Evolutionary conservation across 2,113 vertebrate genomes (phyloP), one percentile per base, ranked within the genome.

Genomic region (Etheostoma cragini): DNA sequence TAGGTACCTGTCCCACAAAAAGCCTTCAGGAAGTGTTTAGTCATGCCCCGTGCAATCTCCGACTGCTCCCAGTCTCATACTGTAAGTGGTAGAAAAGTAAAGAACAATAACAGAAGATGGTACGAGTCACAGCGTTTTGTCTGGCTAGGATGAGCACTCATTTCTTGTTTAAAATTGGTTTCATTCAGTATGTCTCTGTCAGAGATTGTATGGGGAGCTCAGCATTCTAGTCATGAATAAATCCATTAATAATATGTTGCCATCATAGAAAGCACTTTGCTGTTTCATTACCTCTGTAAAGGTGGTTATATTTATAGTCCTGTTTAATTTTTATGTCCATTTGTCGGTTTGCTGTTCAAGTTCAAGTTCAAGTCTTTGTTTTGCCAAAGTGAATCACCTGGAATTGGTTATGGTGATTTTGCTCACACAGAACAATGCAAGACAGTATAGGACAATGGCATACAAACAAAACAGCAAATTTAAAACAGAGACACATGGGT

Each of bases 1-100:
- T 65, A 63, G 38, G 38, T 17, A 78, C 65, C 35, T 72, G 67
- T 86, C 52, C 4, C 64, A 76, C 57, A 68, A 81, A 89, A 79
- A 69, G 61, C 60, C 64, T 54, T 45, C 49, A 67, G 22, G 45
- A 71, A 42, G 57, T 70, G 69, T 71, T 83, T 45, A 46, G 47
- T 21, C 52, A 30, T 47, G 13, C 33, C 5, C 22, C 35, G 66
- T 52, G 52, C 30, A 45, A 26, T 67, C 42, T 19, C 52, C 8
- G 11, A 1, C 47, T 60, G 26, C 54, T 21, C 74, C 2, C 47
- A 70, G 19, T 62, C 74, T 75, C 61, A 49, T 62, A 49, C 30
- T 58, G 21, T 81, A 68, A 88, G 66, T 60, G 30, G 62, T 46
- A 78, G 71, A 78, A 38, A 71, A 50, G 22, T 35, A 76, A 80